Base-by-base conservation (phyloP, 2,888 invertebrate genomes). In the Nineta flava region DNA sequence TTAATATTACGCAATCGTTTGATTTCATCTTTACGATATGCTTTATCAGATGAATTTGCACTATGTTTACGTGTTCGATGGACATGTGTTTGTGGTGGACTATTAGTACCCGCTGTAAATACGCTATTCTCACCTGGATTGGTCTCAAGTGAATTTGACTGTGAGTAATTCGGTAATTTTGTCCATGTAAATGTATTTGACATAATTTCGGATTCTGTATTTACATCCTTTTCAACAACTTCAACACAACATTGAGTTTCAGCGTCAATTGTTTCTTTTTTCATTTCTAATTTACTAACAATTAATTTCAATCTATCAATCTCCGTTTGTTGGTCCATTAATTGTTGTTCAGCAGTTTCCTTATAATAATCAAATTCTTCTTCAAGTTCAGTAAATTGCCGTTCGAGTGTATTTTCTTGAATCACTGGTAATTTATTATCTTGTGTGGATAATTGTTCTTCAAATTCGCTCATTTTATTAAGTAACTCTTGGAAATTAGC, bases 381-480 rank as follows among this genome's bases (percentile, higher is more conserved):
- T 62, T 85, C 84, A 12, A 85, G 66, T 58, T 83, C 81, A 1
- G 74, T 72, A 56, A 81, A 79, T 66, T 83, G 77, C 58, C 80
- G 77, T 62, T 87, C 87, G 52, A 83, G 70, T 60, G 75, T 74
- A 49, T 73, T 77, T 67, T 88, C 88, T 60, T 82, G 82, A 55
- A 88, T 87, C n/a, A 87, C 77, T 12, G 85, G 82, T 52, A 88
- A 68, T 16, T 78, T 67, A 38, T 67, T 67, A 40, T 64, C 65
- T 47, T 66, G 65, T 40, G 69, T 64, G 53, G 74, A 74, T 61
- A 81, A 81, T 62, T 84, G 79, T 50, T 85, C 82, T 63, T 86
- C 87, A 60, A 86, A 87, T 58, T 85, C 87, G n/a, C 76, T 73
- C 60, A 88, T 82, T 65, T 85, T 84, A 19, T 72, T 69, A 57